A percentile compares a stretch with the other conserved stretches of the same genome.
Evolutionary conservation across 1,140 invertebrate species (phyloP).

Genomic region (Drosophila fuyamai): DNA sequence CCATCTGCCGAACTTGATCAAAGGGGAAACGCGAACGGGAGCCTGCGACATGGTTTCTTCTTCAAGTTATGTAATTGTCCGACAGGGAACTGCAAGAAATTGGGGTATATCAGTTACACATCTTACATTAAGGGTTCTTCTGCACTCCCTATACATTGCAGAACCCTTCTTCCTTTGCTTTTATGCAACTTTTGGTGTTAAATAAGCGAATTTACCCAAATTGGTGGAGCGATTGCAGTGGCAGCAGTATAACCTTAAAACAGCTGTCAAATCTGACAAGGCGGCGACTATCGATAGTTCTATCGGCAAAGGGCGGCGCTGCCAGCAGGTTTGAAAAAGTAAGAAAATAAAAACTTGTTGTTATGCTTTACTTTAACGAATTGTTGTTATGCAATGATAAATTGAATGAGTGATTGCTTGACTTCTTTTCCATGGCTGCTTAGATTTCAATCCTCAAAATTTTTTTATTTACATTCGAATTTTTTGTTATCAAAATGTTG

Average conservation of each 20-base stretch:
- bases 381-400: background rate
- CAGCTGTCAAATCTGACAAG: conserved; percentile 71
- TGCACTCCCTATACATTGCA: background rate
- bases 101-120: conserved; percentile 4
- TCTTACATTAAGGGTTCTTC: fast-evolving
- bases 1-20: conserved; percentile 91
- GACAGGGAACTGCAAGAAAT: conserved; percentile 53
- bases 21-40: conserved; percentile 89
- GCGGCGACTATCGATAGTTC: conserved; percentile 39
- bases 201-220: conserved; percentile 65
- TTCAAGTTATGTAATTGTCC: conserved; percentile 77
- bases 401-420: background rate
- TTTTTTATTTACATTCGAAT: background rate
- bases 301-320: conserved; percentile 26
- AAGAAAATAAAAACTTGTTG: background rate
- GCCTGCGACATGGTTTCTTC: conserved; percentile 84
- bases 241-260: conserved; percentile 76
- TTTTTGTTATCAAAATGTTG: conserved; percentile 1
- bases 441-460: background rate
- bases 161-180: background rate
- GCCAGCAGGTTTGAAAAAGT: conserved; percentile 12
- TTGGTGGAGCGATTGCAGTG: conserved; percentile 42
- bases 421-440: background rate
- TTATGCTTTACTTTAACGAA: background rate
- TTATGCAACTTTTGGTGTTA: conserved; percentile 18